Evolutionary conservation across 2,797 vertebrate genomes (phyloP).

Genomic region (Macroramphosus scolopax): DNA sequence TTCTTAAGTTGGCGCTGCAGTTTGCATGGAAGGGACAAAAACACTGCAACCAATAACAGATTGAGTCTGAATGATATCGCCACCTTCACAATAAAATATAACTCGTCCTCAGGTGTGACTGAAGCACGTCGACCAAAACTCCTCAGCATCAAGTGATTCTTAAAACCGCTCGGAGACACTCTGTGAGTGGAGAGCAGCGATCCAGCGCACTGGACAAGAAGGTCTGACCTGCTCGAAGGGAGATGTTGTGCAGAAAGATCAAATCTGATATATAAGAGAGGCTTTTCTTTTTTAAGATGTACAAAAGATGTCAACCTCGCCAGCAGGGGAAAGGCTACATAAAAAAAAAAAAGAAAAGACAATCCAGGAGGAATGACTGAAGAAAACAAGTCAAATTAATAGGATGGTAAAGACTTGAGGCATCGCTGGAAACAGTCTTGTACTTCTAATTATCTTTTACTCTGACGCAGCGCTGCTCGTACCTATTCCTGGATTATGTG

Average conservation of each 20-base stretch:
- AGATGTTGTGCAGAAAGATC: conserved; percentile 43
- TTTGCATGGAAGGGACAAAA: conserved; percentile 26
- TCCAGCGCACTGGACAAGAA: conserved; percentile 41
- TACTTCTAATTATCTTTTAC: conserved; percentile 66
- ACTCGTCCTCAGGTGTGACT: conserved; percentile 15
- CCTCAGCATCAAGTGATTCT: conserved; percentile 7
- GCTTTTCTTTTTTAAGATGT: conserved; percentile 44
- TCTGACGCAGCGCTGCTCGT: conserved; percentile 51
- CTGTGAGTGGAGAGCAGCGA: conserved; percentile 8
- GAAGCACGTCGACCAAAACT: conserved; percentile 20
- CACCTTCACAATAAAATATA: conserved; percentile 7
- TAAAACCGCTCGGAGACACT: conserved; percentile 26
- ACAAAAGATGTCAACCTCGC: conserved; percentile 40
- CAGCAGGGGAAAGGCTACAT: conserved; percentile 44
- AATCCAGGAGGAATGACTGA: conserved; percentile 45
- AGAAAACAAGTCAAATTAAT: conserved; percentile 73
- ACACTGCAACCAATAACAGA: no score
- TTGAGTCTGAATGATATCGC: no score
- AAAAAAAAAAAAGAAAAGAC: conserved; percentile 30
- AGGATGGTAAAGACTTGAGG: conserved; percentile 65
- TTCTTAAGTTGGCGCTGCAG: conserved; percentile 47
- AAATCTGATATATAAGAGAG: conserved; percentile 36
- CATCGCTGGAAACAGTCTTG: conserved; percentile 66
- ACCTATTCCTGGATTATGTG: conserved; percentile 60
- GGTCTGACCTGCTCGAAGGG: conserved; percentile 50